phyloP scores from a whole-genome alignment of 1,140 invertebrate species.

The Sweltsa coloradensis region DNA sequence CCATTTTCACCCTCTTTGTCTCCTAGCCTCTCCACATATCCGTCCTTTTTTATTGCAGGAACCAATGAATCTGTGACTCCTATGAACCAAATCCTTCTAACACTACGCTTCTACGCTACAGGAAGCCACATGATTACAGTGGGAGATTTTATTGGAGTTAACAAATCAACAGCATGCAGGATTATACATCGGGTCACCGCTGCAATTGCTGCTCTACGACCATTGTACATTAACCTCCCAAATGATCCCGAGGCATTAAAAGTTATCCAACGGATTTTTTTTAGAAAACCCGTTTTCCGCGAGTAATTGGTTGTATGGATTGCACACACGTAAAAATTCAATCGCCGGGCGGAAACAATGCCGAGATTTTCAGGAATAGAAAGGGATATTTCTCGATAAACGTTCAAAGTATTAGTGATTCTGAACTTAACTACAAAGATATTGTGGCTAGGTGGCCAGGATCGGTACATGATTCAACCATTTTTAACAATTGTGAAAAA shows the following conservation, averaged over 20 bases:
- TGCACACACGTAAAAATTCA: constrained; percentile 31
- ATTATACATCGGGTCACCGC: constrained; percentile 18
- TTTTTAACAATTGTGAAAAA: constrained; percentile 1
- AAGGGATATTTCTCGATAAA: constrained; percentile 32
- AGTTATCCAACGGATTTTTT: constrained; percentile 21
- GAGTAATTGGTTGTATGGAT: constrained; percentile 31
- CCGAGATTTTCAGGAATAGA: constrained; percentile 25
- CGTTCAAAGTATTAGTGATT: constrained; percentile 26
- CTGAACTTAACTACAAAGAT: constrained; percentile 24
- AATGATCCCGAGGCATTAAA: constrained; percentile 16
- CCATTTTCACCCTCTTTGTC: no score
- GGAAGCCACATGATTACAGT: constrained; percentile 4
- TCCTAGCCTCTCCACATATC: no score
- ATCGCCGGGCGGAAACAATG: constrained; percentile 23
- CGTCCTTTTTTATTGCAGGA: no score
- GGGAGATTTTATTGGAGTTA: constrained; percentile 21
- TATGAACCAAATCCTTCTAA: constrained; percentile 2
- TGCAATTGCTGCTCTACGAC: constrained; percentile 17
- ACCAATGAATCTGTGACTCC: neutral
- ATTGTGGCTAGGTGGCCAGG: constrained; percentile 29
- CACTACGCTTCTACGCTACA: constrained; percentile 3
- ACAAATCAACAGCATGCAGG: constrained; percentile 18
- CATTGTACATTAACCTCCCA: constrained; percentile 19
- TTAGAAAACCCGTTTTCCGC: constrained; percentile 25
- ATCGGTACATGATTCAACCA: constrained; percentile 16